Evolutionary conservation across 1,140 invertebrate species (phyloP), one percentile per base, ranked within the genome.

Genomic region (Venustaconcha ellipsiformis): DNA sequence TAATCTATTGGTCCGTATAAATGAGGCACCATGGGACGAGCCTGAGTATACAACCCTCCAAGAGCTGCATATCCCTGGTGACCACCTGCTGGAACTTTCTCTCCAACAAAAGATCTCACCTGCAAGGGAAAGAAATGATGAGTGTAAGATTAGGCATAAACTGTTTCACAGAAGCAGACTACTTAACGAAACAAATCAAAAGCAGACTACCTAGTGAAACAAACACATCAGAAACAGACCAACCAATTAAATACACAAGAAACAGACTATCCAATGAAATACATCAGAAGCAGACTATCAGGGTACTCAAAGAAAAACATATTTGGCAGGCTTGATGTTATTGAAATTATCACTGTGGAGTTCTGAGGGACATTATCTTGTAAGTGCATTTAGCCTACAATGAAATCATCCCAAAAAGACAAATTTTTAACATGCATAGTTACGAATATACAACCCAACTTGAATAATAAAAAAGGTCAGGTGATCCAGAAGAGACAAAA

Each of bases 11-110:
- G 63, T 18, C 89, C 88, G 79, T 88, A 90, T 8, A 90, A 74
- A 81, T 89, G 86, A 26, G 84, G 82, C 23, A 81, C 82, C 74
- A 89, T 78, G 13, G 88, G 88, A 37, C 86, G 72, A 58, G 84
- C 80, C 74, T 90, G 89, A 56, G 88, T 85, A 73, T 86, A 86
- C 55, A 89, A 79, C 58, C 83, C 83, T 5, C 89, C 89, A 8
- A 90, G 73, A 26, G 88, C 80, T 20, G 86, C 88, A 68, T 89
- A 89, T 37, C 85, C 84, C 78, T 90, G 89, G 70, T 89, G 88
- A 74, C 88, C 88, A 18, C 89, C 89, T 57, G 88, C 87, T 23
- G 87, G 76, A 17, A 86, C 76, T 56, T 80, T 80, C 55, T 88
- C 83, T 12, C 82, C 81, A 30, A 88, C 84, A 80, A 84, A 84